Percentiles rank a stretch among this genome's conserved stretches.
phyloP scores from a whole-genome alignment of 2,888 invertebrate species.

The Nebria salina region DNA sequence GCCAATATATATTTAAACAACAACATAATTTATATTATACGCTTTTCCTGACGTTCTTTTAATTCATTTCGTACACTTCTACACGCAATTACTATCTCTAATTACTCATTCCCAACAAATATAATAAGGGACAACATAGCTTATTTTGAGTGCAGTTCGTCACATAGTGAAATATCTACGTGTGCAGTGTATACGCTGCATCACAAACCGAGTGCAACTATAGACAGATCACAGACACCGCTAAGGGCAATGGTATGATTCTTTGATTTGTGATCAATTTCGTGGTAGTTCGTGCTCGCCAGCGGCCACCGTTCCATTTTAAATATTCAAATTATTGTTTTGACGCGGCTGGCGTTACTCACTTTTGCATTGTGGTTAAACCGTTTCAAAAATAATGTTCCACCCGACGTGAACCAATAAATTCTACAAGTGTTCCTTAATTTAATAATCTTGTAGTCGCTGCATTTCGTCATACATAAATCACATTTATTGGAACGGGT shows the following conservation, averaged over 20 bases:
- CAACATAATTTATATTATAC: too few relatives aligned
- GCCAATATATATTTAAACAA: too few relatives aligned
- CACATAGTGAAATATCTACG: neutral
- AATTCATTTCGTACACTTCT: too few relatives aligned
- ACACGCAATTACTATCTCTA: too few relatives aligned
- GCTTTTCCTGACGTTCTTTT: too few relatives aligned
- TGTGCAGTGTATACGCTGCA: neutral
- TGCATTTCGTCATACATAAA: neutral
- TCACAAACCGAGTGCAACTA: neutral
- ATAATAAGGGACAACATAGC: too few relatives aligned
- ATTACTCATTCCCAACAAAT: too few relatives aligned
- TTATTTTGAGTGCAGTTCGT: neutral
- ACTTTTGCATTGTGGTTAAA: neutral
- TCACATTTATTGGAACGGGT: neutral
- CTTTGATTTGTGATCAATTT: neutral
- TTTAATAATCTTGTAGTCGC: neutral
- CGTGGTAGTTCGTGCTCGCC: neutral
- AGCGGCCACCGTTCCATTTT: neutral
- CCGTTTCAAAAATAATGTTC: neutral
- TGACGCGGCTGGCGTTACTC: neutral
- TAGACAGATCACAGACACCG: neutral
- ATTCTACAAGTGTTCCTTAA: neutral
- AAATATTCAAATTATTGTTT: neutral
- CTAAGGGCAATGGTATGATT: neutral
- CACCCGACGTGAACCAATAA: neutral